Percentiles rank a stretch among this genome's conserved stretches.
Conservation (phyloP, 30 jellyfish, hydroid and myxozoan genomes). For the Turritopsis dohrnii region DNA sequence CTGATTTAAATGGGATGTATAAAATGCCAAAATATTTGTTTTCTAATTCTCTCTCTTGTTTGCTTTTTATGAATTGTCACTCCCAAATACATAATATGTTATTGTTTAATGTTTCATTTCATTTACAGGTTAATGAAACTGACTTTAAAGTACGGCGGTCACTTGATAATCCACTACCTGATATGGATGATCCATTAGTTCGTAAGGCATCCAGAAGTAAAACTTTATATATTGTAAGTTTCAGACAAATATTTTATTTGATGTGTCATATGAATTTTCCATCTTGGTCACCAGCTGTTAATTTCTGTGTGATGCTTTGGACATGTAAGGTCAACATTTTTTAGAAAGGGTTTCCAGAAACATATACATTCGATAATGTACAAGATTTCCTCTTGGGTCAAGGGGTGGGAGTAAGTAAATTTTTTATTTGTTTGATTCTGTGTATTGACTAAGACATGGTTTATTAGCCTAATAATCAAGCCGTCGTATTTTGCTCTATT, state of each 20-base stretch:
- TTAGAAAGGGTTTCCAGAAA: slow-evolving; percentile 80
- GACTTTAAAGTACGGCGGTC: slow-evolving; percentile 52
- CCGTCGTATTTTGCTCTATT: background rate
- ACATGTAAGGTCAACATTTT: background rate
- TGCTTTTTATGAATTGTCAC: too few species aligned
- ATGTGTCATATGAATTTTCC: background rate
- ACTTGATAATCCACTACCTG: slow-evolving; percentile 46
- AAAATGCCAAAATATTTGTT: too few species aligned
- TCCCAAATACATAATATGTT: background rate
- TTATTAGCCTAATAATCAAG: background rate
- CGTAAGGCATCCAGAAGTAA: slow-evolving; percentile 39
- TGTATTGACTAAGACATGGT: background rate
- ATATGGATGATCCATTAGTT: slow-evolving; percentile 39
- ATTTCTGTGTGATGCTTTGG: too few species aligned
- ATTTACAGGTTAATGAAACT: slow-evolving; percentile 39
- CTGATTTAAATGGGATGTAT: too few species aligned
- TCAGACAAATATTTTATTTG: background rate
- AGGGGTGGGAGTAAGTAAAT: slow-evolving; percentile 43
- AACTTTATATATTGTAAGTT: slow-evolving; percentile 61
- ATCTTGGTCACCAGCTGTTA: too few species aligned
- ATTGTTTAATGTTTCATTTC: background rate
- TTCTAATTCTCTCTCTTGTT: background rate
- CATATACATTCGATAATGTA: slow-evolving; percentile 44
- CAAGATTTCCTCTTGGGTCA: slow-evolving; percentile 60
- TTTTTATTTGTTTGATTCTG: background rate